Conservation (phyloP, 1,140 invertebrate species). For the Cydia amplana region DNA sequence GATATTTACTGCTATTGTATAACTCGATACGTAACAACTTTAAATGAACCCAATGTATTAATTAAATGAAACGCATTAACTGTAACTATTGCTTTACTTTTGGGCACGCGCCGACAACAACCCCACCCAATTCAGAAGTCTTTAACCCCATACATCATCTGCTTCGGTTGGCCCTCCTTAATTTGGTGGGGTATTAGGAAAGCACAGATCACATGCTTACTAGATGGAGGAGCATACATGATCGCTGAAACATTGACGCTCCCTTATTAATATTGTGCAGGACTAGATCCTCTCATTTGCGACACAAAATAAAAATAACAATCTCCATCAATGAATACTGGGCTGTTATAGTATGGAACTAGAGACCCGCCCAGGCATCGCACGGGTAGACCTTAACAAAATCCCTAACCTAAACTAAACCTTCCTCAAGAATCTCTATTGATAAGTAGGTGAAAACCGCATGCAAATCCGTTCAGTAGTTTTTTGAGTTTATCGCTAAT, state of each 20-base stretch:
- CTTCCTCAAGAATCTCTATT: too few relatives aligned
- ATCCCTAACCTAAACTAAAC: too few relatives aligned
- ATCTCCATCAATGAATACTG: too few relatives aligned
- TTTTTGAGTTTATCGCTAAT: too few relatives aligned
- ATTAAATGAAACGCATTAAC: neutral
- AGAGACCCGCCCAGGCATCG: too few relatives aligned
- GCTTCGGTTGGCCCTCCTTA: constrained; percentile 17
- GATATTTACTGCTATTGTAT: neutral
- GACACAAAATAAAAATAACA: too few relatives aligned
- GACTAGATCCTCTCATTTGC: too few relatives aligned
- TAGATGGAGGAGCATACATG: neutral
- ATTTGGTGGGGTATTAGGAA: constrained; percentile 33
- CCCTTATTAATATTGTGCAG: too few relatives aligned
- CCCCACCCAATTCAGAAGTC: neutral
- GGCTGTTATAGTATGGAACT: too few relatives aligned
- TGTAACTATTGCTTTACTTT: constrained; percentile 27
- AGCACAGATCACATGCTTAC: neutral
- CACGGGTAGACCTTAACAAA: too few relatives aligned
- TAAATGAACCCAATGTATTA: neutral
- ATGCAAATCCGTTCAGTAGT: too few relatives aligned
- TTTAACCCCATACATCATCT: neutral
- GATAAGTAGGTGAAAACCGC: too few relatives aligned
- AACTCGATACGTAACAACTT: neutral
- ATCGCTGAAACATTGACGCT: neutral
- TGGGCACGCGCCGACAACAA: constrained; percentile 13